Percentiles rank a stretch among this genome's conserved stretches.
Conservation (phyloP, 64 coral and sea anemone species). For the Anthopleura sola region DNA sequence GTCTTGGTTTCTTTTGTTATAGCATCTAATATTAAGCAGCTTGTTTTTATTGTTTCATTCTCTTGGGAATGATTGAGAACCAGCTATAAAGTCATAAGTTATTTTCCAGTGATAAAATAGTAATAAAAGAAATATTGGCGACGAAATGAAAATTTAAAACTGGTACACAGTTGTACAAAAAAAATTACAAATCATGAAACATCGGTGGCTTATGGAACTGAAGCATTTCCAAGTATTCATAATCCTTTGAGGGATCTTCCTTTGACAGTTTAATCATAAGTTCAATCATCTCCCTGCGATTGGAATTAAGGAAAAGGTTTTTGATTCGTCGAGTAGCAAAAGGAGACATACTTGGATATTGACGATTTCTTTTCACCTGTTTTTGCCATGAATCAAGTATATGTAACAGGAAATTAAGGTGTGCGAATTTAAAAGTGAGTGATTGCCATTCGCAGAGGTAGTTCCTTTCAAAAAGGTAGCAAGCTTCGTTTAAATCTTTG, state of each 20-base stretch:
- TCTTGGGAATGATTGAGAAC: too few species aligned
- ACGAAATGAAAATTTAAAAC: too few species aligned
- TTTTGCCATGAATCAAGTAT: neutral
- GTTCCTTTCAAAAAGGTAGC: neutral
- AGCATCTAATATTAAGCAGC: too few species aligned
- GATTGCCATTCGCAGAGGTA: neutral
- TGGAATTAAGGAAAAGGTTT: neutral
- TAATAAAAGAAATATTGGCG: too few species aligned
- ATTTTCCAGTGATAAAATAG: too few species aligned
- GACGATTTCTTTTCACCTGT: neutral
- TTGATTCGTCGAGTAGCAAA: neutral
- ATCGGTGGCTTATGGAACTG: neutral
- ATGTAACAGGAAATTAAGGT: neutral
- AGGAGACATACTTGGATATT: neutral
- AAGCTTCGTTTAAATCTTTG: neutral
- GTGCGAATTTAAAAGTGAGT: neutral
- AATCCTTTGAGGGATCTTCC: neutral
- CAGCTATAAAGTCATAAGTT: too few species aligned
- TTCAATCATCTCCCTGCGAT: neutral
- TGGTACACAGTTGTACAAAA: neutral
- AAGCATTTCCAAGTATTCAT: neutral
- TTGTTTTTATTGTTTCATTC: too few species aligned
- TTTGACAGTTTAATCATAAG: neutral
- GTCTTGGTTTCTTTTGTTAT: too few species aligned
- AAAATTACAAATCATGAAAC: neutral